Evolutionary conservation across 1,140 invertebrate species (phyloP).

Genomic region (Pogonomyrmex barbatus): DNA sequence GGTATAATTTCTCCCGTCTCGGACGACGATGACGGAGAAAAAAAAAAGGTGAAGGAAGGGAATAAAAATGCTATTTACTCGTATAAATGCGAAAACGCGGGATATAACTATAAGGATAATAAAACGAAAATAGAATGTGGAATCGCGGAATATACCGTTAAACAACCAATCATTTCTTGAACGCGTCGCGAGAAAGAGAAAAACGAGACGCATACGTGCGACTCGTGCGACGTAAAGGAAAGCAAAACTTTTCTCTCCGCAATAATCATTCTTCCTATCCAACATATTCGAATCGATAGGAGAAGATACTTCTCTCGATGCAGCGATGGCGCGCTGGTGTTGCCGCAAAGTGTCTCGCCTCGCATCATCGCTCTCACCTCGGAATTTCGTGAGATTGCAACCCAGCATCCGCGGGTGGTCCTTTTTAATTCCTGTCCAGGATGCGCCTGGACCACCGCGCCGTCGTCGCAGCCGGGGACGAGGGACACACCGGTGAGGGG

Average conservation of each 20-base stretch:
- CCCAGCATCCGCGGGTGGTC: slow-evolving; percentile 55
- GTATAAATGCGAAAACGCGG: background rate
- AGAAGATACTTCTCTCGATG: background rate
- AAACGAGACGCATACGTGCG: background rate
- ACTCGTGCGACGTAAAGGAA: slow-evolving; percentile 16
- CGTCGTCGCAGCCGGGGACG: background rate
- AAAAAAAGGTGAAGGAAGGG: background rate
- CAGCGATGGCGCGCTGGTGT: slow-evolving; percentile 7
- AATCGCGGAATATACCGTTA: slow-evolving; percentile 3
- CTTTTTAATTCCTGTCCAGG: slow-evolving; percentile 64
- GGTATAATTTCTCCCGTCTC: slow-evolving; percentile 3
- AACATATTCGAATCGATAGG: slow-evolving; percentile 34
- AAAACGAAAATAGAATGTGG: background rate
- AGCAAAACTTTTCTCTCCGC: background rate
- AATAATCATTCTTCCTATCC: slow-evolving; percentile 32
- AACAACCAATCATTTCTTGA: background rate
- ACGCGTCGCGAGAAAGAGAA: background rate
- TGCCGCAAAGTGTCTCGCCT: slow-evolving; percentile 32
- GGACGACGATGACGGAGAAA: background rate
- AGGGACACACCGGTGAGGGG: background rate
- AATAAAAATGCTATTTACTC: background rate
- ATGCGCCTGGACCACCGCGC: slow-evolving; percentile 33
- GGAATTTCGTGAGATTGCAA: slow-evolving; percentile 59
- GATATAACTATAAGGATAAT: background rate
- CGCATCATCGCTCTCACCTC: slow-evolving; percentile 49